Evolutionary conservation across 2,888 invertebrate species (phyloP).

Genomic region (Cheilosia impressa): DNA sequence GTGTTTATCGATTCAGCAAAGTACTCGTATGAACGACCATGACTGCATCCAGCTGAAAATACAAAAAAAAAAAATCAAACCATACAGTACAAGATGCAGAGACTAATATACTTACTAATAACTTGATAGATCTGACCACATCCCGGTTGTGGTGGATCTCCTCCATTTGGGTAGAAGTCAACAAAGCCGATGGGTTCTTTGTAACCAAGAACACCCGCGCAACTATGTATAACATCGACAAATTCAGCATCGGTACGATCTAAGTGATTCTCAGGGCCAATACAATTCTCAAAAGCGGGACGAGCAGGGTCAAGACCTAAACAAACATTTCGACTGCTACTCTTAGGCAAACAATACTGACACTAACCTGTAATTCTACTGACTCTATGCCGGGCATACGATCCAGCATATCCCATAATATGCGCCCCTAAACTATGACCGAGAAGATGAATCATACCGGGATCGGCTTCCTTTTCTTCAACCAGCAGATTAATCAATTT

Average conservation of each 20-base stretch:
- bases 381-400: conserved; percentile 83
- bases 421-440: conserved; percentile 87
- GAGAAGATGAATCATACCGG: conserved; percentile 81
- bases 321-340: conserved; percentile 3
- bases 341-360: background rate
- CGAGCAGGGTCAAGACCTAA: conserved; percentile 88
- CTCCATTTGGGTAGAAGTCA: conserved; percentile 91
- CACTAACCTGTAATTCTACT: conserved; percentile 86
- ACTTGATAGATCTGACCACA: conserved; percentile 85
- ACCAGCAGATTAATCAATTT: conserved; percentile 82
- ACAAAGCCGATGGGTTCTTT: conserved; percentile 86
- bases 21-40: conserved; percentile 86
- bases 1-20: conserved; percentile 88
- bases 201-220: conserved; percentile 87
- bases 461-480: conserved; percentile 80
- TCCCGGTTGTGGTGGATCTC: conserved; percentile 88
- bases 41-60: conserved; percentile 87
- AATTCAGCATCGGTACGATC: conserved; percentile 88
- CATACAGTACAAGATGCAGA: background rate
- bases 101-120: conserved; percentile 78
- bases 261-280: conserved; percentile 84
- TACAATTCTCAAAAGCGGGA: conserved; percentile 82
- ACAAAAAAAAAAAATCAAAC: too few relatives aligned
- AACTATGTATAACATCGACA: conserved; percentile 90
- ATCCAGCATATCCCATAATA: conserved; percentile 86